These are phyloP conservation scores for Polydrusus tereticollis DNA, from an alignment of 2,888 invertebrate genomes.

Conservation along the genomic window DNA sequence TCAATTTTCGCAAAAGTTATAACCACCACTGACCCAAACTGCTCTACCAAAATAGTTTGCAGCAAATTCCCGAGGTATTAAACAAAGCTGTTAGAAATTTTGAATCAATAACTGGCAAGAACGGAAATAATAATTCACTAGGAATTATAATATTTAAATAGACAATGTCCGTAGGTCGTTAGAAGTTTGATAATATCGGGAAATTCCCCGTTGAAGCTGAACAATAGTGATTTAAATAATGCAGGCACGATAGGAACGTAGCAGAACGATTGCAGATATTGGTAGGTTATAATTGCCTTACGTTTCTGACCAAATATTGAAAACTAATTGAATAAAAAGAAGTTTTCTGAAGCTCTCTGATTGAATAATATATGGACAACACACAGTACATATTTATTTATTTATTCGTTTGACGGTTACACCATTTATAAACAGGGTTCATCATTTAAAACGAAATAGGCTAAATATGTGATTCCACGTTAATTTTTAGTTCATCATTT, in stretches of 20 bases:
- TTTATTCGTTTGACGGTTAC: too few relatives aligned
- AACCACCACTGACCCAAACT: conserved; percentile 19
- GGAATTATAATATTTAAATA: conserved; percentile 21
- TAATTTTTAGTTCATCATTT: too few relatives aligned
- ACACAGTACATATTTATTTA: too few relatives aligned
- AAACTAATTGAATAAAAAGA: not conserved
- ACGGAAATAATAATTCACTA: conserved; percentile 22
- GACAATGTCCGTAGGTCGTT: conserved; percentile 4
- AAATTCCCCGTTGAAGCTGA: conserved; percentile 7
- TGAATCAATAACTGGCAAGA: conserved; percentile 19
- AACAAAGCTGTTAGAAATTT: conserved; percentile 20
- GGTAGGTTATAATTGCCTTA: not conserved
- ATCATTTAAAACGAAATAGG: too few relatives aligned
- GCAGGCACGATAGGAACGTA: not conserved
- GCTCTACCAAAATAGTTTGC: conserved; percentile 18
- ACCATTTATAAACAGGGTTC: too few relatives aligned
- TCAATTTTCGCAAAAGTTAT: conserved; percentile 25
- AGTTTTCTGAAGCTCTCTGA: too few relatives aligned
- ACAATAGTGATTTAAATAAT: conserved; percentile 9
- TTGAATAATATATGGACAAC: too few relatives aligned
- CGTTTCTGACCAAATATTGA: not conserved
- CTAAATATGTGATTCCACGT: too few relatives aligned
- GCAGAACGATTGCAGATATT: not conserved
- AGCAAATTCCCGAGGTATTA: conserved; percentile 22
- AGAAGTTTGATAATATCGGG: conserved; percentile 10